A percentile compares a stretch with the other conserved stretches of the same genome.
Evolutionary conservation across 2,888 invertebrate species (phyloP).

Genomic region (Lithophane semibrunnea): DNA sequence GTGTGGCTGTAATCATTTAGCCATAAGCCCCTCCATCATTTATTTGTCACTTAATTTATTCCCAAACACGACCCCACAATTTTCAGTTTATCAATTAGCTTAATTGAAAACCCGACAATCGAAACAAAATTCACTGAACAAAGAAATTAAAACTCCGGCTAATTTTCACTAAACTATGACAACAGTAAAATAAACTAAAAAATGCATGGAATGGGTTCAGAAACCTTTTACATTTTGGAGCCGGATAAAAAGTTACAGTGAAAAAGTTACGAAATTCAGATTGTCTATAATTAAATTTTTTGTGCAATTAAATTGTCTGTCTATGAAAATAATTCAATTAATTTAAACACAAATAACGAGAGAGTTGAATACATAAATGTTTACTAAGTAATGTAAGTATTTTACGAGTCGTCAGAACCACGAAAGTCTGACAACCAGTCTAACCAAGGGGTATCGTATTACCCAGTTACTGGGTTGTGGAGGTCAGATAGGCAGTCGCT

Average conservation of each 20-base stretch:
- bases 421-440: too few species aligned
- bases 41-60: constrained; percentile 1
- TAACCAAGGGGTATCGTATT: too few species aligned
- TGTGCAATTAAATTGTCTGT: background rate
- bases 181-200: constrained; percentile 18
- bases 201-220: background rate
- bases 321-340: background rate
- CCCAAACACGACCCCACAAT: background rate
- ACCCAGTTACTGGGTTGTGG: too few species aligned
- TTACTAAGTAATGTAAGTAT: too few species aligned
- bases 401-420: too few species aligned
- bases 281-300: background rate
- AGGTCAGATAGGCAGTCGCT: too few species aligned
- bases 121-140: background rate
- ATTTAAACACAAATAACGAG: background rate
- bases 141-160: constrained; percentile 4
- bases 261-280: constrained; percentile 6
- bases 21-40: background rate
- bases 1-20: too few species aligned
- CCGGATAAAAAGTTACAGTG: background rate
- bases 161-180: constrained; percentile 1
- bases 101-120: background rate
- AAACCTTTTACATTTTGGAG: constrained; percentile 3
- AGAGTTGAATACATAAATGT: background rate
- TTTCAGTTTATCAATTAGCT: background rate